phyloP scores from a whole-genome alignment of 2,113 vertebrate species.

The Tupaia tana region DNA sequence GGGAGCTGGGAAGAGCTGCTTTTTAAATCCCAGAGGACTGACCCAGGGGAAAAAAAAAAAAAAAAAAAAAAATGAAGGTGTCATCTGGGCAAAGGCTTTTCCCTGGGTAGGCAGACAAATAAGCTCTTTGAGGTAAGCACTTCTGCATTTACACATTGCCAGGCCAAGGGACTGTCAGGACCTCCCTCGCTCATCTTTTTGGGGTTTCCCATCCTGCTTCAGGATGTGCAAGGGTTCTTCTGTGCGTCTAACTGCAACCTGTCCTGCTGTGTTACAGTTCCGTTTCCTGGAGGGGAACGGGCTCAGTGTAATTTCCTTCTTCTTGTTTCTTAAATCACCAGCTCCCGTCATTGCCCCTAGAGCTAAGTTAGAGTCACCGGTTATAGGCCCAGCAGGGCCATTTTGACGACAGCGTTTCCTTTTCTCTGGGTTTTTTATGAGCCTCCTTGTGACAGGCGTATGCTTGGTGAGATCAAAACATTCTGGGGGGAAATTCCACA shows the following conservation, averaged over 20 bases:
- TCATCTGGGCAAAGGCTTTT: slow-evolving; percentile 5
- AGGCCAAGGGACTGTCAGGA: background rate
- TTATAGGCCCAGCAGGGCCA: slow-evolving; percentile 61
- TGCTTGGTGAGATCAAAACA: slow-evolving; percentile 78
- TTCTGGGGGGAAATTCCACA: slow-evolving; percentile 76
- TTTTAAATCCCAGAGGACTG: slow-evolving; percentile 45
- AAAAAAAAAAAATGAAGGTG: slow-evolving; percentile 36
- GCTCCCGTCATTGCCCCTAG: background rate
- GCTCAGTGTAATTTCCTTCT: slow-evolving; percentile 51
- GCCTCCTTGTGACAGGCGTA: slow-evolving; percentile 60
- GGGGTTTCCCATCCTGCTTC: background rate
- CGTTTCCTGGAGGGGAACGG: slow-evolving; percentile 16
- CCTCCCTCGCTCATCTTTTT: background rate
- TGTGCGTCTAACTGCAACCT: slow-evolving; percentile 28
- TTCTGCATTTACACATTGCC: background rate
- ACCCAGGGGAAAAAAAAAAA: background rate
- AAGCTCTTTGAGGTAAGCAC: background rate
- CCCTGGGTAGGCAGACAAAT: background rate
- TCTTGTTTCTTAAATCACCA: slow-evolving; percentile 29
- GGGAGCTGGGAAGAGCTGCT: background rate
- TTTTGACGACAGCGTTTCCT: slow-evolving; percentile 64
- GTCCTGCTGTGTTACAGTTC: slow-evolving; percentile 41
- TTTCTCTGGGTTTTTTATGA: slow-evolving; percentile 64
- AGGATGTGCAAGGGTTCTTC: background rate
- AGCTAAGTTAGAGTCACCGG: slow-evolving; percentile 38